These are phyloP conservation scores for Nibea albiflora DNA, from an alignment of 2,113 vertebrate genomes.

Conservation along the genomic window DNA sequence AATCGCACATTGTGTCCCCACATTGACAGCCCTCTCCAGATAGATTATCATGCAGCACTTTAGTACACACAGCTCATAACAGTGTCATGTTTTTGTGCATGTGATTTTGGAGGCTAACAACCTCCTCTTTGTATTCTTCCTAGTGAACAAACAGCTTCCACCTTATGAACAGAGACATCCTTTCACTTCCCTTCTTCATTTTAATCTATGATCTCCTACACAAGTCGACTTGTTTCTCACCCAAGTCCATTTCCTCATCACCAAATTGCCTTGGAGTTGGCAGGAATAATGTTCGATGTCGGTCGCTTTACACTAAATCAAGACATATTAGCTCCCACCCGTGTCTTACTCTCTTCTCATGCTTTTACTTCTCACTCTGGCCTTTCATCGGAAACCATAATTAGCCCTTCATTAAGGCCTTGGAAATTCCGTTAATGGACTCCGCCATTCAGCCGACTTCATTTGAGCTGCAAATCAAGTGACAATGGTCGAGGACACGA, in stretches of 20 bases:
- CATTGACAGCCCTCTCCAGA: background rate
- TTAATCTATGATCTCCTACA: conserved; percentile 4
- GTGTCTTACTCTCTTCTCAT: conserved; percentile 36
- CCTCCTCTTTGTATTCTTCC: background rate
- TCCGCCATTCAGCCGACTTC: conserved; percentile 69
- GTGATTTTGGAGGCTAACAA: background rate
- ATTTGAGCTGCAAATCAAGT: conserved; percentile 77
- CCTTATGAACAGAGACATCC: conserved; percentile 14
- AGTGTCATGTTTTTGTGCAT: background rate
- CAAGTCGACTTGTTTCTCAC: background rate
- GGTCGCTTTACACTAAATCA: conserved; percentile 70
- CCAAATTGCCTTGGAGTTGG: conserved; percentile 51
- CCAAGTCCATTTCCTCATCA: conserved; percentile 35
- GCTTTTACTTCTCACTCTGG: conserved; percentile 54
- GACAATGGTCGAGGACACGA: conserved; percentile 53
- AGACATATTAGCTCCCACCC: conserved; percentile 40
- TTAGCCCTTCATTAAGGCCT: conserved; percentile 79
- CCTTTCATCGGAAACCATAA: conserved; percentile 74
- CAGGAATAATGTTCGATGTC: conserved; percentile 64
- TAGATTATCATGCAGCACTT: background rate
- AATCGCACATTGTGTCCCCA: no score
- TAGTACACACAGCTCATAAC: conserved; percentile 6
- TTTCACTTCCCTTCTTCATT: conserved; percentile 6
- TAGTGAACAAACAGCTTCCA: conserved; percentile 14
- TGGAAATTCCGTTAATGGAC: conserved; percentile 80